A percentile compares a stretch with the other conserved stretches of the same genome.
Evolutionary conservation across 2,888 invertebrate genomes (phyloP).

Genomic region (Nudaria mundana): DNA sequence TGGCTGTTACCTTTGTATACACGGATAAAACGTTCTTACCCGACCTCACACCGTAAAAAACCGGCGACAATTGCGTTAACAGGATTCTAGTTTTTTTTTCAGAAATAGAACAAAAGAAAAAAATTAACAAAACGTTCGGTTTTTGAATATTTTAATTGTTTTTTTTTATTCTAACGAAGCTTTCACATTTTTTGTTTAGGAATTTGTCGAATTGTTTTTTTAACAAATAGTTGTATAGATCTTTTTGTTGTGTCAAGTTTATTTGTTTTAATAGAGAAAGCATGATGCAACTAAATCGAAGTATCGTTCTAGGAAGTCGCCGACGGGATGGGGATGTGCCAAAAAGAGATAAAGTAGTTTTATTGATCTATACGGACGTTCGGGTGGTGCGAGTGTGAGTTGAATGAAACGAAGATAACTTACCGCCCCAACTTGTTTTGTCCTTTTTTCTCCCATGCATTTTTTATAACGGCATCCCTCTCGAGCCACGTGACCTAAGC

Average conservation of each 20-base stretch:
- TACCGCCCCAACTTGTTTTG: slow-evolving; percentile 72
- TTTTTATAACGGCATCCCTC: slow-evolving; percentile 57
- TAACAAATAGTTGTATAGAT: slow-evolving; percentile 12
- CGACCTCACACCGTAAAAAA: slow-evolving; percentile 56
- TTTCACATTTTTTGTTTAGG: slow-evolving; percentile 22
- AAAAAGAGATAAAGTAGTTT: slow-evolving; percentile 83
- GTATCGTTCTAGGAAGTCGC: slow-evolving; percentile 75
- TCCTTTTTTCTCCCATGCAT: slow-evolving; percentile 51
- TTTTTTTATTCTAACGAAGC: slow-evolving; percentile 43
- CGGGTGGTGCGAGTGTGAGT: slow-evolving; percentile 78
- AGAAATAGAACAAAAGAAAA: slow-evolving; percentile 46
- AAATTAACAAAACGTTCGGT: slow-evolving; percentile 31
- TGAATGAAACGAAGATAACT: slow-evolving; percentile 82
- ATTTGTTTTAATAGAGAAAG: slow-evolving; percentile 54
- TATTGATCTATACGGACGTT: slow-evolving; percentile 82
- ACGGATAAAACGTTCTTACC: slow-evolving; percentile 65
- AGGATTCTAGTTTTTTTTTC: slow-evolving; percentile 47
- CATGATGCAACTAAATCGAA: slow-evolving; percentile 49
- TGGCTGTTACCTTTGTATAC: slow-evolving; percentile 75
- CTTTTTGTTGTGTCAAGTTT: slow-evolving; percentile 25
- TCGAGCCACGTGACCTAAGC: slow-evolving; percentile 80
- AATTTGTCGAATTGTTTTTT: slow-evolving; percentile 20
- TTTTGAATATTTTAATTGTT: slow-evolving; percentile 35
- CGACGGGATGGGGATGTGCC: slow-evolving; percentile 80
- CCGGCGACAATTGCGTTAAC: slow-evolving; percentile 64